Conservation (phyloP, 2,797 vertebrate species). For the Sciurus vulgaris region DNA sequence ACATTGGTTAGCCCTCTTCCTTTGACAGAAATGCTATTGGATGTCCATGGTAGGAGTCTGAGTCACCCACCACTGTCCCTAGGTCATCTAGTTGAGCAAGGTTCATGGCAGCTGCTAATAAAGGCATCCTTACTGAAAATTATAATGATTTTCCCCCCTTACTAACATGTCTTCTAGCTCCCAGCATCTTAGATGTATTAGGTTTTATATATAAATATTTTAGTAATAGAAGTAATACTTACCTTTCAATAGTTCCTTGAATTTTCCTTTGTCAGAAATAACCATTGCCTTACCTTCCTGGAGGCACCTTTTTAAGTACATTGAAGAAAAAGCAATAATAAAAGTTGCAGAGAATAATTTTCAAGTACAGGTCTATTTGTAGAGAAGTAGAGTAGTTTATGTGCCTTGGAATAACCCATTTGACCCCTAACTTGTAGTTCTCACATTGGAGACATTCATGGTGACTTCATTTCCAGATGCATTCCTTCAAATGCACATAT, state of each 20-base stretch:
- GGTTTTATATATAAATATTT: conserved; percentile 33
- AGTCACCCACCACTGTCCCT: background rate
- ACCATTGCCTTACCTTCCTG: conserved; percentile 6
- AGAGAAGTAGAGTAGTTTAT: conserved; percentile 15
- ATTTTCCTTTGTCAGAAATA: conserved; percentile 60
- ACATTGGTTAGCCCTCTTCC: conserved; percentile 25
- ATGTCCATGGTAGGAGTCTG: background rate
- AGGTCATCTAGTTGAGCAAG: conserved; percentile 22
- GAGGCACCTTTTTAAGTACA: conserved; percentile 14
- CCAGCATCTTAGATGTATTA: background rate
- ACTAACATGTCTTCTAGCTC: conserved; percentile 11
- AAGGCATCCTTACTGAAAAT: conserved; percentile 59
- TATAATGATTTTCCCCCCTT: background rate
- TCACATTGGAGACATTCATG: conserved; percentile 10
- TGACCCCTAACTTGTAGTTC: conserved; percentile 54
- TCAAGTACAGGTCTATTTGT: background rate
- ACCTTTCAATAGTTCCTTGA: background rate
- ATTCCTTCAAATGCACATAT: conserved; percentile 56
- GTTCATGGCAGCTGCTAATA: conserved; percentile 36
- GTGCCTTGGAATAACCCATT: conserved; percentile 49
- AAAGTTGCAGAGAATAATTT: conserved; percentile 53
- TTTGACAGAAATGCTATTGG: conserved; percentile 1
- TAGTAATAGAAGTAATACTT: conserved; percentile 18
- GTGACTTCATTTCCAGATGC: conserved; percentile 60
- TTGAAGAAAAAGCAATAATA: background rate